Conservation (phyloP, 2,888 invertebrate genomes). For the Polietes domitor region DNA sequence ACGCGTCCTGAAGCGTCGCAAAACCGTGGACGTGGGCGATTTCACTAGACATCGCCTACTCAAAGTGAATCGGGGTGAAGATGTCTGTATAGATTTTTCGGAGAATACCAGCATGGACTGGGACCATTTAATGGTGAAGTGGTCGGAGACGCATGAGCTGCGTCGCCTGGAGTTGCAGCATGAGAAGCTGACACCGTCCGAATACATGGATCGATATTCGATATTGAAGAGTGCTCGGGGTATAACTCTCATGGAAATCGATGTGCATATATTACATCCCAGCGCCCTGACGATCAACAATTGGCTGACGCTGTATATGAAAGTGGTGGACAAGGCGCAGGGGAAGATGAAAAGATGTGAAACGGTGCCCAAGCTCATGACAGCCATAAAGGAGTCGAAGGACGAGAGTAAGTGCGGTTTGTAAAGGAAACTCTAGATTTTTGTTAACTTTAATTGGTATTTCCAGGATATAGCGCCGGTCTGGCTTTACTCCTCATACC, state of each 20-base stretch:
- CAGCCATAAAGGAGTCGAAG: slow-evolving; percentile 34
- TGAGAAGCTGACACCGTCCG: not conserved
- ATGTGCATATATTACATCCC: slow-evolving; percentile 49
- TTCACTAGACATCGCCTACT: not conserved
- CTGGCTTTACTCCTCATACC: slow-evolving; percentile 48
- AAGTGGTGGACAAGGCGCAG: slow-evolving; percentile 30
- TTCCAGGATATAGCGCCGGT: slow-evolving; percentile 49
- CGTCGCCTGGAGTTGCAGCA: slow-evolving; percentile 20
- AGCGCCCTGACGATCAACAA: slow-evolving; percentile 22
- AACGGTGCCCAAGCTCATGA: not conserved
- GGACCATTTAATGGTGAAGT: slow-evolving; percentile 41
- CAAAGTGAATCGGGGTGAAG: not conserved
- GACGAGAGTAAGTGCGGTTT: slow-evolving; percentile 52
- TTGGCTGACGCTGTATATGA: slow-evolving; percentile 46
- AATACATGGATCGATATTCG: slow-evolving; percentile 49
- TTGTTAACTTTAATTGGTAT: not conserved
- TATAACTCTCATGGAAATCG: slow-evolving; percentile 50
- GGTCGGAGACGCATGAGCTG: slow-evolving; percentile 24
- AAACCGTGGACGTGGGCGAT: not conserved
- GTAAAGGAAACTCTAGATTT: not conserved
- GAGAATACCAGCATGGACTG: slow-evolving; percentile 35
- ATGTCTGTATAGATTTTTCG: slow-evolving; percentile 20
- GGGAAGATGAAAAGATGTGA: slow-evolving; percentile 13
- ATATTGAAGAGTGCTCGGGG: slow-evolving; percentile 34
- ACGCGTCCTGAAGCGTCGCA: not conserved